Percentiles rank a stretch among this genome's conserved stretches.
These are phyloP conservation scores for Indicator maculatus DNA, from an alignment of 2,113 vertebrate species.

Conservation along the genomic window DNA sequence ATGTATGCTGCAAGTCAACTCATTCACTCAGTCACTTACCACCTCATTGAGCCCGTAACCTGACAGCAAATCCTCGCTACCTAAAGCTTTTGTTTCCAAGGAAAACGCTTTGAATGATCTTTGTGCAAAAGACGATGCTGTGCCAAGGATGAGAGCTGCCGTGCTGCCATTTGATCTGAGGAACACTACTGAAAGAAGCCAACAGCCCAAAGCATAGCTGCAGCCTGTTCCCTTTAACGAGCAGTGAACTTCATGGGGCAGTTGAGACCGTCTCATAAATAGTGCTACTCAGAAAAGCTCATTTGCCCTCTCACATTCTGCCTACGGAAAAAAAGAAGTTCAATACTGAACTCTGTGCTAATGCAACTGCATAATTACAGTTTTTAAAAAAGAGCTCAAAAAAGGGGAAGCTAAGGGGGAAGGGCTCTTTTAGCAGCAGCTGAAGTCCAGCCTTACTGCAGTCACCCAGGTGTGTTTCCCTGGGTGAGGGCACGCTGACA, in stretches of 20 bases:
- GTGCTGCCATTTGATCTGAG: not conserved
- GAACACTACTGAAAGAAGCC: not conserved
- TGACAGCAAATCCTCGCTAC: not conserved
- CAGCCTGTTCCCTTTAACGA: not conserved
- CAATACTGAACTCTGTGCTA: not conserved
- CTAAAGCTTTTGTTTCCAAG: not conserved
- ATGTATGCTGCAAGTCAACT: not conserved
- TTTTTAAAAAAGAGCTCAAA: not conserved
- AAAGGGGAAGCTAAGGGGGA: not conserved
- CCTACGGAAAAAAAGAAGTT: not conserved
- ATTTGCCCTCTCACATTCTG: not conserved
- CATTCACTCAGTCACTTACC: not conserved
- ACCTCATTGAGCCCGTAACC: not conserved
- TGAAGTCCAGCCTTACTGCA: not conserved
- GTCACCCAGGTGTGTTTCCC: not conserved
- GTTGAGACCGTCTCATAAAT: not conserved
- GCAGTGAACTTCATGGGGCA: not conserved
- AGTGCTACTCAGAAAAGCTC: not conserved
- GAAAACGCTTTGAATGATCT: not conserved
- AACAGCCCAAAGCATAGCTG: not conserved
- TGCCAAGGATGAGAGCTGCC: not conserved
- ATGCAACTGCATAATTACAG: not conserved
- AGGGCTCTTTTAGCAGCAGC: not conserved
- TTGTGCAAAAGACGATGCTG: not conserved
- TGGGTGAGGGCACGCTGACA: fast-evolving